phyloP scores from a whole-genome alignment of 2,888 invertebrate species.

The Beris morrisii region DNA sequence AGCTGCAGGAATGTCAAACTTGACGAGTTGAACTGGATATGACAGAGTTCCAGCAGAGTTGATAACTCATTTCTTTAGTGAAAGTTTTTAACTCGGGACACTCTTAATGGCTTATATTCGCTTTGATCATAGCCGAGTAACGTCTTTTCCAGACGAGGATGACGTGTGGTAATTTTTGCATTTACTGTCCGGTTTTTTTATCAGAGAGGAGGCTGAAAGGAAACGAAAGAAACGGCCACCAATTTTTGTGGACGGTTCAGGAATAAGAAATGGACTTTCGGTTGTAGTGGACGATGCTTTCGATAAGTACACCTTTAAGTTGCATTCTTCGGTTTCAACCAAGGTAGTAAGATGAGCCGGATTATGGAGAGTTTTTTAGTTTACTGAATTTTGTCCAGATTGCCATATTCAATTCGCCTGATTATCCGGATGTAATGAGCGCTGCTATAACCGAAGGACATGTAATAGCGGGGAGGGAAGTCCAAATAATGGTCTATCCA shows the following conservation, averaged over 20 bases:
- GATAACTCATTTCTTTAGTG: too few relatives aligned
- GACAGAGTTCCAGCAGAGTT: too few relatives aligned
- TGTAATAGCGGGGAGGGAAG: constrained; percentile 46
- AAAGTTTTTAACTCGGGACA: too few relatives aligned
- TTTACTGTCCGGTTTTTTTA: too few relatives aligned
- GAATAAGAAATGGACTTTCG: constrained; percentile 45
- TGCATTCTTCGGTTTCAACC: constrained; percentile 15
- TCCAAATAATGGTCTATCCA: constrained; percentile 51
- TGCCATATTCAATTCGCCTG: constrained; percentile 46
- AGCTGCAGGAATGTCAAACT: too few relatives aligned
- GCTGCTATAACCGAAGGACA: constrained; percentile 46
- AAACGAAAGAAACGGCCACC: background rate
- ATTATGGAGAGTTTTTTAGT: background rate
- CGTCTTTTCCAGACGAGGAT: too few relatives aligned
- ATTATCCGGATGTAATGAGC: constrained; percentile 48
- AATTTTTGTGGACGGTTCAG: constrained; percentile 28
- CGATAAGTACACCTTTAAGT: constrained; percentile 44
- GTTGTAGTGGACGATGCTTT: constrained; percentile 48
- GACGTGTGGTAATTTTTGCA: too few relatives aligned
- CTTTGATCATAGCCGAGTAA: too few relatives aligned
- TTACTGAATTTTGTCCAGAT: constrained; percentile 38
- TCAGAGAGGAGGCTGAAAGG: background rate
- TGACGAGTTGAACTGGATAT: too few relatives aligned
- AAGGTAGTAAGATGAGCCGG: constrained; percentile 8
- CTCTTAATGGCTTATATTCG: too few relatives aligned